phyloP scores from a whole-genome alignment of 2,888 invertebrate genomes.

The Tenthredo scrophulariae region DNA sequence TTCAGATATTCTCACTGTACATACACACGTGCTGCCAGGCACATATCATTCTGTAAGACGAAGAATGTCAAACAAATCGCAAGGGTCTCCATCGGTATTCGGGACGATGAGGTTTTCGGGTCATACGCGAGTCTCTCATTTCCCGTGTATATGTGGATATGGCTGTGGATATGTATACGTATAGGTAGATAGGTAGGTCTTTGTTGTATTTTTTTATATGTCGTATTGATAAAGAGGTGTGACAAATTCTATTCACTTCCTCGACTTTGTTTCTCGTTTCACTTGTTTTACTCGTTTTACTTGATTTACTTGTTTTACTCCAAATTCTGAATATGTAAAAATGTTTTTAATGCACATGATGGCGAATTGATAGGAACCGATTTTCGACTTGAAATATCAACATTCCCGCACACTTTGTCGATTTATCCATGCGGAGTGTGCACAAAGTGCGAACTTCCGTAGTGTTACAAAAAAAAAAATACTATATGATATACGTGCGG shows the following conservation, averaged over 20 bases:
- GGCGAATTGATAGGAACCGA: too few species aligned
- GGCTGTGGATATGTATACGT: not conserved
- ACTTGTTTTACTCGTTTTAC: too few species aligned
- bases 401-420: too few species aligned
- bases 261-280: too few species aligned
- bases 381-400: too few species aligned
- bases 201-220: not conserved
- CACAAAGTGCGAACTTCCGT: too few species aligned
- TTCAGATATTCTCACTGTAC: not conserved
- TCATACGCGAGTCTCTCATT: constrained; percentile 18
- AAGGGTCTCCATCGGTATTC: constrained; percentile 7
- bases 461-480: too few species aligned
- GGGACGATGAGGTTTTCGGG: constrained; percentile 16
- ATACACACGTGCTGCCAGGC: not conserved
- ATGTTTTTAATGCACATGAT: not conserved
- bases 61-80: constrained; percentile 16
- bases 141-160: not conserved
- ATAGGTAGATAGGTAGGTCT: not conserved
- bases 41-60: not conserved
- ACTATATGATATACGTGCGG: too few species aligned
- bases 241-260: too few species aligned
- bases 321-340: too few species aligned
- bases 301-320: too few species aligned
- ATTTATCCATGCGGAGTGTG: too few species aligned
- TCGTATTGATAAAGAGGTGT: not conserved